Conservation (phyloP, 2,113 vertebrate genomes). For the Dasyurus viverrinus region DNA sequence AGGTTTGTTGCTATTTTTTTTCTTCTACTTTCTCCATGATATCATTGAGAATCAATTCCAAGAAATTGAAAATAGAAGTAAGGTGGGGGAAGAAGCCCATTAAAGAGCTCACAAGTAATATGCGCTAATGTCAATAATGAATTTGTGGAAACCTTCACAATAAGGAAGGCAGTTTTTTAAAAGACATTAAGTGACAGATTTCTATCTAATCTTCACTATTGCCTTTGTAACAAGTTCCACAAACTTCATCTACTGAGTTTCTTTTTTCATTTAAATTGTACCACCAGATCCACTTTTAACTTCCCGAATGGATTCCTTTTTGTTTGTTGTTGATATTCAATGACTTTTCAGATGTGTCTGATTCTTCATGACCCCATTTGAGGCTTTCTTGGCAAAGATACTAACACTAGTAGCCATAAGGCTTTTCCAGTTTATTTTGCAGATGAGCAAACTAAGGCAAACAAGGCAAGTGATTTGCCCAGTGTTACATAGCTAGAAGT, state of each 20-base stretch:
- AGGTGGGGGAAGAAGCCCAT: neutral
- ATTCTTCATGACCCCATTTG: neutral
- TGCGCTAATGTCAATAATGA: neutral
- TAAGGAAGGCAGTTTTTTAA: slow-evolving; percentile 20
- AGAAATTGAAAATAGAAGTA: slow-evolving; percentile 24
- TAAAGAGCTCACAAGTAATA: neutral
- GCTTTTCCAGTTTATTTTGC: neutral
- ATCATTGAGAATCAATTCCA: neutral
- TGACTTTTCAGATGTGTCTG: neutral
- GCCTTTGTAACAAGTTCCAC: slow-evolving; percentile 28
- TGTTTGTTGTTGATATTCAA: neutral
- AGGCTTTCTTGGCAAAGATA: neutral
- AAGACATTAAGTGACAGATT: neutral
- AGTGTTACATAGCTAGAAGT: neutral
- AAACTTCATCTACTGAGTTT: slow-evolving; percentile 25
- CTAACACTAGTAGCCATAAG: neutral
- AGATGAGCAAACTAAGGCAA: neutral
- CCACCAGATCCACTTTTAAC: slow-evolving; percentile 28
- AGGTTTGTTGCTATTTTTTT: neutral
- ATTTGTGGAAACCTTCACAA: neutral
- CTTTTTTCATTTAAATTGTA: slow-evolving; percentile 8
- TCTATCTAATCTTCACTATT: neutral
- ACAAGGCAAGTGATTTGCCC: neutral
- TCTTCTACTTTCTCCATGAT: slow-evolving; percentile 2
- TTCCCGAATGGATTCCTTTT: slow-evolving; percentile 31